Conservation (phyloP, 2,113 vertebrate genomes). For the Galeopterus variegatus region DNA sequence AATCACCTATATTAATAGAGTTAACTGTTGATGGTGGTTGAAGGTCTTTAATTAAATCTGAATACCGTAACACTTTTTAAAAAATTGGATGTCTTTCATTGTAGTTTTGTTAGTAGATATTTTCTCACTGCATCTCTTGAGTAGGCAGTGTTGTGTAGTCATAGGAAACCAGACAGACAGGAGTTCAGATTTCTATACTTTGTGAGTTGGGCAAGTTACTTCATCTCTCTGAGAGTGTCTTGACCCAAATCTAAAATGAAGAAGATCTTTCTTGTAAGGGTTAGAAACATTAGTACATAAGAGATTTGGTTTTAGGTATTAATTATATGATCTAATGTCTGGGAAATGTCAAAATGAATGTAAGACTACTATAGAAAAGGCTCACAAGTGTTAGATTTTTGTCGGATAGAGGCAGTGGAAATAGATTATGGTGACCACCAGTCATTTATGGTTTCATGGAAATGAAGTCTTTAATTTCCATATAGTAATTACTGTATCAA, state of each 20-base stretch:
- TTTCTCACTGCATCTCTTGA: conserved; percentile 54
- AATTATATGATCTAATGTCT: not conserved
- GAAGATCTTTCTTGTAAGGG: conserved; percentile 7
- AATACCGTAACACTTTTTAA: not conserved
- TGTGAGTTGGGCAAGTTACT: conserved; percentile 8
- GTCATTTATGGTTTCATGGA: not conserved
- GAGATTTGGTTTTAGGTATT: conserved; percentile 8
- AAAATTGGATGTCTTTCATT: not conserved
- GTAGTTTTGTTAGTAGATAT: conserved; percentile 31
- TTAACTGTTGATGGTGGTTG: conserved; percentile 10
- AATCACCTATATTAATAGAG: conserved; percentile 10
- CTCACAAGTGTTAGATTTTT: conserved; percentile 32
- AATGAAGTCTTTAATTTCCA: conserved; percentile 16
- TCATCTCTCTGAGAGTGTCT: conserved; percentile 20
- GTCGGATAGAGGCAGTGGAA: not conserved
- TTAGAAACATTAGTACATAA: not conserved
- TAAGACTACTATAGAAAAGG: not conserved
- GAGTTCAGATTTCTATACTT: conserved; percentile 39
- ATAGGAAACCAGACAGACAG: conserved; percentile 33
- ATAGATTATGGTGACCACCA: not conserved
- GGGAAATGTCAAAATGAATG: not conserved
- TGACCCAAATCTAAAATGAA: conserved; percentile 51
- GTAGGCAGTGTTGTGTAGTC: not conserved
- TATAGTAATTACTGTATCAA: conserved; percentile 21
- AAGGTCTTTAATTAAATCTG: conserved; percentile 13